A percentile compares a stretch with the other conserved stretches of the same genome.
These are phyloP conservation scores for Potamilus streckersoni DNA, from an alignment of 1,140 invertebrate genomes.

Conservation along the genomic window DNA sequence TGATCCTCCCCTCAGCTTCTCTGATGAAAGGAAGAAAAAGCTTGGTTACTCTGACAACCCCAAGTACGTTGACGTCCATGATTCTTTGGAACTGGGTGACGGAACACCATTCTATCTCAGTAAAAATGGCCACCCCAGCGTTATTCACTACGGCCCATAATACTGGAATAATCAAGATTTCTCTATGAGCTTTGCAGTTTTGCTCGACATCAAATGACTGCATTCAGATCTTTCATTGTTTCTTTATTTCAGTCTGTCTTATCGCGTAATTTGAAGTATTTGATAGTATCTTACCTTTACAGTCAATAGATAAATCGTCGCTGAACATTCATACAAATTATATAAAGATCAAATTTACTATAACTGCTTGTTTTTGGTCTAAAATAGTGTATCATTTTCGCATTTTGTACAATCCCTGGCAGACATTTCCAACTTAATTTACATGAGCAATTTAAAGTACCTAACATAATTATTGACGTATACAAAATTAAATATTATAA, in stretches of 20 bases:
- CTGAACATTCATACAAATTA: too few species aligned
- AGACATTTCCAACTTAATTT: not conserved
- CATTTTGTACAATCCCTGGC: not conserved
- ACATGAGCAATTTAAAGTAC: not conserved
- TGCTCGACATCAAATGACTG: not conserved
- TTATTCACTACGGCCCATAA: conserved; percentile 65
- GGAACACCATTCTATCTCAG: conserved; percentile 62
- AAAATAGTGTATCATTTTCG: too few species aligned
- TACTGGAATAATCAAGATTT: conserved; percentile 35
- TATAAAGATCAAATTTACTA: too few species aligned
- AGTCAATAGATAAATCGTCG: not conserved
- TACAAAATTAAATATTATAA: not conserved
- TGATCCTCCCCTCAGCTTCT: conserved; percentile 73
- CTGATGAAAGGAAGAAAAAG: conserved; percentile 61
- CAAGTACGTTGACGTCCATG: conserved; percentile 63
- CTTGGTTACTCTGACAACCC: conserved; percentile 62
- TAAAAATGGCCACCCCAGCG: conserved; percentile 59
- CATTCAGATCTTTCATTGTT: not conserved
- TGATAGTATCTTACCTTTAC: not conserved
- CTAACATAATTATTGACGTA: not conserved
- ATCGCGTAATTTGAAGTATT: not conserved
- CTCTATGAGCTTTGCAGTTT: not conserved
- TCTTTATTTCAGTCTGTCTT: not conserved
- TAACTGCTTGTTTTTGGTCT: too few species aligned
- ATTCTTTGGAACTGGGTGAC: conserved; percentile 57